These are phyloP conservation scores for Botrylloides violaceus DNA, from an alignment of 23 tunicate species.

Conservation along the genomic window DNA sequence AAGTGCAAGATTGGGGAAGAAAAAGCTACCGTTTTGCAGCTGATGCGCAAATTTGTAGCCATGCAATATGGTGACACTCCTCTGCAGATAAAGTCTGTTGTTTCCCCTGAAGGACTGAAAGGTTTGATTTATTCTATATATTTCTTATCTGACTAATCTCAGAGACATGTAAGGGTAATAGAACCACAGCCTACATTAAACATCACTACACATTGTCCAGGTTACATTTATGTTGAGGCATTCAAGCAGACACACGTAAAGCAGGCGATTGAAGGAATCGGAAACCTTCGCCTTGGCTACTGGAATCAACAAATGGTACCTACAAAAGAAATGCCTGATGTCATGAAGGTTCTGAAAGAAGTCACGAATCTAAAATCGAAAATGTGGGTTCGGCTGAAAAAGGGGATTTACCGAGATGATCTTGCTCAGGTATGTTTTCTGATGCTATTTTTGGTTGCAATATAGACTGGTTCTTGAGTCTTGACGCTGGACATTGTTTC, in stretches of 20 bases:
- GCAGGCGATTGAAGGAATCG: constrained; percentile 96
- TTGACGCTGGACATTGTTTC: too few relatives aligned
- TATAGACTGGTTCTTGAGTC: too few relatives aligned
- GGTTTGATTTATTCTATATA: constrained; percentile 29
- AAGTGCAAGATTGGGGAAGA: constrained; percentile 95
- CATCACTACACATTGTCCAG: constrained; percentile 27
- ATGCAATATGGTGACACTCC: constrained; percentile 86
- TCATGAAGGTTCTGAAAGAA: constrained; percentile 85
- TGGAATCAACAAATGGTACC: constrained; percentile 98
- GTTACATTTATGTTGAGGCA: constrained; percentile 91
- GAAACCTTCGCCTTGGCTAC: constrained; percentile 71
- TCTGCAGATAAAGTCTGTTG: constrained; percentile 88
- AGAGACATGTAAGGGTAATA: too few relatives aligned
- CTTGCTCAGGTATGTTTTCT: constrained; percentile 62
- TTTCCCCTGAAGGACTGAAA: constrained; percentile 91
- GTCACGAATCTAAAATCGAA: constrained; percentile 53
- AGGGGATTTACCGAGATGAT: constrained; percentile 91
- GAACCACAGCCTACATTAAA: too few relatives aligned
- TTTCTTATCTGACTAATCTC: too few relatives aligned
- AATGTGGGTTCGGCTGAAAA: constrained; percentile 97
- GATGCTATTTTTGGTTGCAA: neutral
- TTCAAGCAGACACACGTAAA: constrained; percentile 96
- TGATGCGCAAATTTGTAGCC: constrained; percentile 88
- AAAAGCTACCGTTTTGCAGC: constrained; percentile 56
- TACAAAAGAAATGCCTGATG: constrained; percentile 98